These are phyloP conservation scores for Cairina moschata DNA, from an alignment of 2,113 vertebrate species.

Conservation along the genomic window DNA sequence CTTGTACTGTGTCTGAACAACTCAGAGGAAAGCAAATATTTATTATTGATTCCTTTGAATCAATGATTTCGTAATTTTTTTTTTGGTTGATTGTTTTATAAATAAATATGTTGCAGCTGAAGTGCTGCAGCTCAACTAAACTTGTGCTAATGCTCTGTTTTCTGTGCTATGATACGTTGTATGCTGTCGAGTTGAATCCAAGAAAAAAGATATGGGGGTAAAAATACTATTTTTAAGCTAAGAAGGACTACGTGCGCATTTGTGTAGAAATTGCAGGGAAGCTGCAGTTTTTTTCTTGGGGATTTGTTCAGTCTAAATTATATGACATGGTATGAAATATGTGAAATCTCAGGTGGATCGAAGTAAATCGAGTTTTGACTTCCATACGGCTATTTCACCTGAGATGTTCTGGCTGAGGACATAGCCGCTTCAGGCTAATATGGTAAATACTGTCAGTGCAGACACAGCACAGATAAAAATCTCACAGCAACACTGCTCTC, in stretches of 20 bases:
- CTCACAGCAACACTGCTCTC: not conserved
- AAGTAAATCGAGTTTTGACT: not conserved
- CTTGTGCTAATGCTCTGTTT: not conserved
- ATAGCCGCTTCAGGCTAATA: not conserved
- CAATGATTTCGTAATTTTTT: constrained; percentile 58
- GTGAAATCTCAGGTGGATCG: not conserved
- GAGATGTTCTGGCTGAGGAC: not conserved
- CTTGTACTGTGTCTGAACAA: constrained; percentile 65
- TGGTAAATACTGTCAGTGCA: not conserved
- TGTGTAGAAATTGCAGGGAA: not conserved
- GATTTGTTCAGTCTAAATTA: not conserved
- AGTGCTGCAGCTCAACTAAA: constrained; percentile 41
- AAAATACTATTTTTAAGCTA: not conserved
- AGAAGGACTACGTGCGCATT: not conserved
- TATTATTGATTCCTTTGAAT: constrained; percentile 75
- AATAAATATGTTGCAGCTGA: constrained; percentile 66
- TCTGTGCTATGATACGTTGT: not conserved
- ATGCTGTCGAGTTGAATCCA: not conserved
- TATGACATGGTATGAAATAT: not conserved
- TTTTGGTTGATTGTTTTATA: constrained; percentile 64
- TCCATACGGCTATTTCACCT: not conserved
- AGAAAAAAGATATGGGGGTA: not conserved
- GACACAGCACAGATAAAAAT: not conserved
- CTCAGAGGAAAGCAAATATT: constrained; percentile 74
- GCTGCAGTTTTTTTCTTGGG: not conserved